Evolutionary conservation across 1,140 invertebrate genomes (phyloP).

Genomic region (Schlechtendalia chinensis): DNA sequence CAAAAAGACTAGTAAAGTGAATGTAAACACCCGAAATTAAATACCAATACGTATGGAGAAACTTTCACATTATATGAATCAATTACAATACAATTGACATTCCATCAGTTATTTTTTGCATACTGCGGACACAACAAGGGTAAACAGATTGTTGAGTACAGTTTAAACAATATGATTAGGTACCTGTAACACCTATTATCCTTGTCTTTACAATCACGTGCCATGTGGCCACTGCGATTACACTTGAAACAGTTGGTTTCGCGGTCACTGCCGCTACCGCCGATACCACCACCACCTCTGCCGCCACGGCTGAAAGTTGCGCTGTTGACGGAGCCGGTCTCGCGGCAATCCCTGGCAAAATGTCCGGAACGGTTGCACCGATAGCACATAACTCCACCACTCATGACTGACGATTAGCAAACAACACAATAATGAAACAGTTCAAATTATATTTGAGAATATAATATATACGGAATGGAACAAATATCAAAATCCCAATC

Average conservation of each 20-base stretch:
- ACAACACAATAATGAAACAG: too few relatives aligned
- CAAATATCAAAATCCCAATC: too few relatives aligned
- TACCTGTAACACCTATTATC: conserved; percentile 51
- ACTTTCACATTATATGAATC: too few relatives aligned
- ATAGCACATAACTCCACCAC: conserved; percentile 79
- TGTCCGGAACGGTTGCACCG: conserved; percentile 92
- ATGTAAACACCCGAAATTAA: too few relatives aligned
- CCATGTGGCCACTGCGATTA: conserved; percentile 82
- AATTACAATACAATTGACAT: too few relatives aligned
- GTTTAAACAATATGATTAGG: too few relatives aligned
- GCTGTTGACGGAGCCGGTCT: conserved; percentile 55
- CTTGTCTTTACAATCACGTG: conserved; percentile 74
- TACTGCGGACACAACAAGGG: too few relatives aligned
- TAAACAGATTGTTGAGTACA: too few relatives aligned
- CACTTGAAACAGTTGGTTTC: conserved; percentile 75
- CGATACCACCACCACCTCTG: conserved; percentile 56
- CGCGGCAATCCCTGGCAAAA: conserved; percentile 88
- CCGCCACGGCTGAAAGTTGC: conserved; percentile 51
- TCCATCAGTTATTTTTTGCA: too few relatives aligned
- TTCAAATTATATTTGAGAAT: not conserved
- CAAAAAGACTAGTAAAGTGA: too few relatives aligned
- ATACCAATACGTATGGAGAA: too few relatives aligned
- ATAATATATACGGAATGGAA: too few relatives aligned
- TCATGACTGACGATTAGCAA: conserved; percentile 14
- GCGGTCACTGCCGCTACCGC: conserved; percentile 55